Base-by-base conservation (phyloP, 2,888 invertebrate genomes). In the Eilema griseolum region DNA sequence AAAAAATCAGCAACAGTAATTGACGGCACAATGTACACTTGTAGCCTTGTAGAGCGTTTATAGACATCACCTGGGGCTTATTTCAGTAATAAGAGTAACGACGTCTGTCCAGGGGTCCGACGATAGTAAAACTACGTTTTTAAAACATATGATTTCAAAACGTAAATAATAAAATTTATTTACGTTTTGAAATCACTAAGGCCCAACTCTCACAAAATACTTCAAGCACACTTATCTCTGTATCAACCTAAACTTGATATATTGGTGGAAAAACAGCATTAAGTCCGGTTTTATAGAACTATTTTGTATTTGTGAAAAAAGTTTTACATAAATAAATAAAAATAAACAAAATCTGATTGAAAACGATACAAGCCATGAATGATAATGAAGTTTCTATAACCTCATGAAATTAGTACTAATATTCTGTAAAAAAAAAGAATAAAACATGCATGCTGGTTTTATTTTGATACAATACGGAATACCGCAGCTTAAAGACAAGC, bases 21-120 rank as follows among this genome's bases (percentile, higher is more conserved):
- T 68, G 70, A 69, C 73, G 37, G 62, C 70, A 75, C 72, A 74
- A 70, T 67, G 71, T 37, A 37, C 33, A 37, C 12, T 37, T 37
- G 33, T 77, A 81, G 72, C 11, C 12, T 37, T 37, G 33, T 77
- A 81, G 72, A 61, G 74, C 62, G 31, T 70, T 37, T 28, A 71
- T 26, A 62, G 59, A 59, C 26, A 62, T 37, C 69, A 12, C 64
- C 24, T n/a, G 52, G 14, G 65, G 64, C 71, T 75, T 61, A 61
- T 52, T 46, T 23, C 61, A n/a, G 62, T 46, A 80, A 76, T 71
- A 33, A 66, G 33, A 66, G 57, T 37, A 67, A 76, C 62, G 56
- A 76, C 76, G 37, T 20, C 69, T 26, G 59, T 67, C 31, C 60
- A 33, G 67, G 61, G 20, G 46, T 1, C 63, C 28, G 26, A 59